A percentile compares a stretch with the other conserved stretches of the same genome.
Evolutionary conservation across 2,797 vertebrate species (phyloP).

Genomic region (Sebastes iracundus): DNA sequence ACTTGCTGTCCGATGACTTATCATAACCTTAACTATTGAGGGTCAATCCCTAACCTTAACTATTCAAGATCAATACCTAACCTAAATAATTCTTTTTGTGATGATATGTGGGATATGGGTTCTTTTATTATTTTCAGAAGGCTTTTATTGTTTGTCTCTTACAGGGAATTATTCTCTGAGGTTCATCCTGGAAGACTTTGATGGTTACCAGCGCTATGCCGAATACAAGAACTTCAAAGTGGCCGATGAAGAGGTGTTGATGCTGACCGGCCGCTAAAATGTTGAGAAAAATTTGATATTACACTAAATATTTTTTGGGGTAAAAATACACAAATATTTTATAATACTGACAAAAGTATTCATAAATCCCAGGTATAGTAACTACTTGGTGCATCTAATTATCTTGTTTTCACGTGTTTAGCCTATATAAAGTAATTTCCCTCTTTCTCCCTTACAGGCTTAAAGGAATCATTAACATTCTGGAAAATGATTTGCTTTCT

Average conservation of each 20-base stretch:
- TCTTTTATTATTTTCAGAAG: background rate
- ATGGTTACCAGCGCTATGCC: constrained; percentile 85
- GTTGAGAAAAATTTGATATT: background rate
- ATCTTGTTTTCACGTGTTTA: background rate
- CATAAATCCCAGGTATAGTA: background rate
- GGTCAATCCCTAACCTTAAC: background rate
- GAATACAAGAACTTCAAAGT: constrained; percentile 88
- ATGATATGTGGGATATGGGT: background rate
- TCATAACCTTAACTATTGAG: too few species aligned
- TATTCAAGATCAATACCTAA: background rate
- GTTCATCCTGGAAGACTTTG: constrained; percentile 91
- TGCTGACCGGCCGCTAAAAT: background rate
- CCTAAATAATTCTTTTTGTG: background rate
- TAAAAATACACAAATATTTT: background rate
- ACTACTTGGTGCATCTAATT: background rate
- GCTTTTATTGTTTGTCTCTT: constrained; percentile 18
- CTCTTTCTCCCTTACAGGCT: background rate
- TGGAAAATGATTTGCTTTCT: background rate
- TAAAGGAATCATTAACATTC: background rate
- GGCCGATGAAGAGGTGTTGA: constrained; percentile 86
- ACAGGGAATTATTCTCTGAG: constrained; percentile 90
- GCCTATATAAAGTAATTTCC: background rate
- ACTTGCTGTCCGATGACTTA: too few species aligned
- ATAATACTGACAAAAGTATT: background rate
- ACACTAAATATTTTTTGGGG: background rate